Base-by-base conservation (phyloP, 2,113 vertebrate genomes). In the Alethe castanea region DNA sequence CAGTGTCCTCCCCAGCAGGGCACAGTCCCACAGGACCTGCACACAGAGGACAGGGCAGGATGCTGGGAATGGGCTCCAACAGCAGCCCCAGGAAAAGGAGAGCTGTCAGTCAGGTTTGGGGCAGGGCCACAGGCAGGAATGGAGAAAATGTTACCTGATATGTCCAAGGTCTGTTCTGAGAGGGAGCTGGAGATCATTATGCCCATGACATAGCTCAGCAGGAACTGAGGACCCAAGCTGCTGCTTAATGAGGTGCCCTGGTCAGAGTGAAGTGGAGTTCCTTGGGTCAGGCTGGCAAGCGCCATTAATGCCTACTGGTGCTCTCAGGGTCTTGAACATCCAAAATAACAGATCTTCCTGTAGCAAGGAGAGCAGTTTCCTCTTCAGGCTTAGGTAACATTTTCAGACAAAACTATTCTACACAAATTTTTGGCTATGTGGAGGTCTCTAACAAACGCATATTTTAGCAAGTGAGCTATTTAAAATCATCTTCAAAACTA, bases 381-480 rank as follows among this genome's bases (percentile, higher is more conserved):
- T 76, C 28, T 57, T 60, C 19, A 40, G 20, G 26, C 59, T 56
- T 78, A 84, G 44, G 25, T 22, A 84, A 80, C 11, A 8, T 72
- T 87, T 85, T 80, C 44, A 65, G 45, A 44, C 20, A 92, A 85
- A 80, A 88, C 10, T 61, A 26, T 85, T 52, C 19, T 33, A 80
- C 11, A 29, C 11, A 85, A 44, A 13, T 9, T 64, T 56, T 90
- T 76, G 4, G 8, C 64, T 82, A 19, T 23, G 19, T 38, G 67
- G 57, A 94, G 14, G 23, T 73, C n/a, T 82, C 48, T 70, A 25
- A 81, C 56, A 73, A 8, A 38, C 45, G 28, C 31, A 66, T 70
- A 42, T 72, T 94, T 90, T 72, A 80, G 53, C 57, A 86, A 94
- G 53, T 57, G 60, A 95, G 36, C 20, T 72, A 66, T 83, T 92